These are phyloP conservation scores for Cataglyphis altisquamis DNA, from an alignment of 2,888 invertebrate species.

Conservation along the genomic window DNA sequence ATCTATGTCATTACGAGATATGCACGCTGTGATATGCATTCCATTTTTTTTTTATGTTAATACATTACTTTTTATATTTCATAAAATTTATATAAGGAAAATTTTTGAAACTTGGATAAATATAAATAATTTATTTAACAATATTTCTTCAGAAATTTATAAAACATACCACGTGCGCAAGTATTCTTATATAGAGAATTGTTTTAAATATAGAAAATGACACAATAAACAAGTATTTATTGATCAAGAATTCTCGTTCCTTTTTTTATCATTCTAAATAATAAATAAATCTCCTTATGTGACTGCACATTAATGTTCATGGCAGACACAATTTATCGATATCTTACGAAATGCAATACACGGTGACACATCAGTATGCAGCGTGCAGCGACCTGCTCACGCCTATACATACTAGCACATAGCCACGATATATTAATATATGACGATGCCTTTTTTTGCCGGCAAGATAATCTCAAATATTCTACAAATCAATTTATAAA, in stretches of 20 bases:
- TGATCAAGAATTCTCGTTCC: not conserved
- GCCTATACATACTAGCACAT: slow-evolving; percentile 70
- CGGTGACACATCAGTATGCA: slow-evolving; percentile 74
- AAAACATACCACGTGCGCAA: not conserved
- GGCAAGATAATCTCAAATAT: not conserved
- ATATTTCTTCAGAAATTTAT: not conserved
- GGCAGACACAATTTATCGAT: slow-evolving; percentile 70
- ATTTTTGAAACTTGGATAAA: not conserved
- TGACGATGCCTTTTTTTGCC: slow-evolving; percentile 63
- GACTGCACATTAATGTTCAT: slow-evolving; percentile 60
- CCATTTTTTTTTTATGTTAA: slow-evolving; percentile 28
- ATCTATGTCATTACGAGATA: slow-evolving; percentile 43
- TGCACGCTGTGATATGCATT: slow-evolving; percentile 6
- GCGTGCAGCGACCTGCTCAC: slow-evolving; percentile 74
- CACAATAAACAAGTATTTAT: not conserved
- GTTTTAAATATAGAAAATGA: not conserved
- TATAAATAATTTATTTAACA: not conserved
- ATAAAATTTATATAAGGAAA: not conserved
- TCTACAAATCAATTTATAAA: not conserved
- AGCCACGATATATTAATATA: slow-evolving; percentile 57
- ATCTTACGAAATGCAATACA: slow-evolving; percentile 74
- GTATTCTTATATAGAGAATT: not conserved
- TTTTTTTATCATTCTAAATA: not conserved
- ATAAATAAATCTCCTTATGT: slow-evolving; percentile 39
- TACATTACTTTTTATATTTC: slow-evolving; percentile 6